These are phyloP conservation scores for Galagoides demidoff DNA, from an alignment of 2,797 vertebrate genomes.

Conservation along the genomic window DNA sequence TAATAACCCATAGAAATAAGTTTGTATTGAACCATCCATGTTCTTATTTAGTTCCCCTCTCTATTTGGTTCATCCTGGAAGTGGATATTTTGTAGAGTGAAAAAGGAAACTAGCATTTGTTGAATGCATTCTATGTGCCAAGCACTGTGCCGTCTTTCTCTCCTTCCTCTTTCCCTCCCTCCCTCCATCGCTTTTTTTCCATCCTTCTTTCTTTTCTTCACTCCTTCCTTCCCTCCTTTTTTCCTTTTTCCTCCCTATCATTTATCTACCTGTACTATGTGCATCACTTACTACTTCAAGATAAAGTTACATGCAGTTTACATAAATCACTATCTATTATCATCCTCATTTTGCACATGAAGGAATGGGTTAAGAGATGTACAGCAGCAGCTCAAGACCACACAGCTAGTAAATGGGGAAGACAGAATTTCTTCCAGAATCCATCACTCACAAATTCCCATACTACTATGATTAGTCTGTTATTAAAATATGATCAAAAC, in stretches of 20 bases:
- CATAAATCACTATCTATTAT: not conserved
- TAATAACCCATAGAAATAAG: not conserved
- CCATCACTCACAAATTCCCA: not conserved
- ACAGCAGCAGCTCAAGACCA: not conserved
- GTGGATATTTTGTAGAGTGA: not conserved
- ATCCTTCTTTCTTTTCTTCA: not conserved
- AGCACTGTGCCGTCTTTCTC: not conserved
- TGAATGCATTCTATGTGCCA: not conserved
- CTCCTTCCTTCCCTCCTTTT: no score
- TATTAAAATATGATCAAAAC: not conserved
- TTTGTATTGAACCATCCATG: not conserved
- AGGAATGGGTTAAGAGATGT: not conserved
- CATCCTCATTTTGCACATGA: not conserved
- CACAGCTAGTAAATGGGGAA: not conserved
- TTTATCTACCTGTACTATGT: not conserved
- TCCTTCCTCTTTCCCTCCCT: fast-evolving
- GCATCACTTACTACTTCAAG: not conserved
- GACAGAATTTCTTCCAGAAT: not conserved
- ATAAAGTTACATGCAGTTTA: not conserved
- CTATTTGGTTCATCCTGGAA: not conserved
- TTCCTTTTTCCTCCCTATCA: not conserved
- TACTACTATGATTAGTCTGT: not conserved
- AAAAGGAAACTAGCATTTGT: not conserved
- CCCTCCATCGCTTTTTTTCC: not conserved
- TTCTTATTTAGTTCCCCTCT: not conserved